These are phyloP conservation scores for Volucella inflata DNA, from an alignment of 2,888 invertebrate genomes.

Conservation along the genomic window DNA sequence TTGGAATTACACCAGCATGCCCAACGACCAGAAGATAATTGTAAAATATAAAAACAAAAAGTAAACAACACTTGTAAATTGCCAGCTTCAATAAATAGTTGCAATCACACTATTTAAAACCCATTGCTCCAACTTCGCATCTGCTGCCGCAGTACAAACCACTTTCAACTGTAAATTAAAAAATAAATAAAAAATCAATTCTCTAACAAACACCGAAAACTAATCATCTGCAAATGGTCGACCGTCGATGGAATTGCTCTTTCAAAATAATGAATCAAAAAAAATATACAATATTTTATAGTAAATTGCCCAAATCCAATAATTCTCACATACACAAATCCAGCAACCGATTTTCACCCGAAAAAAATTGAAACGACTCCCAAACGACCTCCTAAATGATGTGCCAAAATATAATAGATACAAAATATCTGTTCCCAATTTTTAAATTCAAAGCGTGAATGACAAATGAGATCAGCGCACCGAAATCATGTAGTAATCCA, in stretches of 20 bases:
- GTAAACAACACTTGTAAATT: too few relatives aligned
- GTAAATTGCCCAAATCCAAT: conserved; percentile 42
- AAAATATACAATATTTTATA: conserved; percentile 9
- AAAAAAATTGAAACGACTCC: conserved; percentile 3
- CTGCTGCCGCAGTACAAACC: not conserved
- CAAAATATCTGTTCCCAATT: conserved; percentile 46
- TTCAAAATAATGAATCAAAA: not conserved
- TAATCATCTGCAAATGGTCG: conserved; percentile 20
- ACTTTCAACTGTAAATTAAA: not conserved
- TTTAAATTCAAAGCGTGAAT: conserved; percentile 51
- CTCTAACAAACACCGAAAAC: conserved; percentile 13
- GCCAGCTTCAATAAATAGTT: too few relatives aligned
- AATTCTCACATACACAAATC: conserved; percentile 25
- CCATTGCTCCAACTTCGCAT: too few relatives aligned
- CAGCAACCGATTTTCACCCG: conserved; percentile 28
- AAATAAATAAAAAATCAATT: conserved; percentile 2
- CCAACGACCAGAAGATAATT: too few relatives aligned
- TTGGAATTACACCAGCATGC: too few relatives aligned
- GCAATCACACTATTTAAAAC: too few relatives aligned
- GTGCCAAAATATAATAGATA: conserved; percentile 44
- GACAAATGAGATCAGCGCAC: conserved; percentile 57
- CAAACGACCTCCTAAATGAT: conserved; percentile 14
- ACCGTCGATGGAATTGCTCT: not conserved
- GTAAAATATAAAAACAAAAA: too few relatives aligned
- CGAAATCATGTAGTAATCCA: conserved; percentile 42